phyloP scores from a whole-genome alignment of 2,888 invertebrate genomes.

The Pegoplata infirma region DNA sequence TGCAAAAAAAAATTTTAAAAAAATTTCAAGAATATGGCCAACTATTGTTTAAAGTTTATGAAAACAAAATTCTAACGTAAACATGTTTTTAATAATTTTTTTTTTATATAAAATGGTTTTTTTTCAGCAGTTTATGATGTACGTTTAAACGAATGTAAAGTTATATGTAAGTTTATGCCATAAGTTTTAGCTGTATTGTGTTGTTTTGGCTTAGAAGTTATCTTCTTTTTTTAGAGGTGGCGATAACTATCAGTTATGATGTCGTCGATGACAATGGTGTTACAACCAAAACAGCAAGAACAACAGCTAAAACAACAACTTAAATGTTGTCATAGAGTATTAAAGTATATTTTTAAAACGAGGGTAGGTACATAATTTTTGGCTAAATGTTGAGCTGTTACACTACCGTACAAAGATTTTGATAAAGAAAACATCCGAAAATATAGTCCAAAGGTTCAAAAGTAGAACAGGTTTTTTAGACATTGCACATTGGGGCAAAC shows the following conservation, averaged over 20 bases:
- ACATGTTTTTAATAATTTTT: slow-evolving; percentile 52
- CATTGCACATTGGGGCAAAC: too few species aligned
- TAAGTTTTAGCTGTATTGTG: background rate
- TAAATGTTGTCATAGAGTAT: slow-evolving; percentile 26
- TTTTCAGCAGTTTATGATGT: slow-evolving; percentile 43
- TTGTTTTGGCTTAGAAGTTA: slow-evolving; percentile 50
- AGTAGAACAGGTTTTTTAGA: too few species aligned
- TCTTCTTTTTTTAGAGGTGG: slow-evolving; percentile 51
- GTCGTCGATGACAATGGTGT: slow-evolving; percentile 61
- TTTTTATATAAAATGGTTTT: slow-evolving; percentile 17
- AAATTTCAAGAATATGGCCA: too few species aligned
- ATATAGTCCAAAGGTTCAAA: too few species aligned
- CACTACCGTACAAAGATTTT: too few species aligned
- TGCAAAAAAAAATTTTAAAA: slow-evolving; percentile 14
- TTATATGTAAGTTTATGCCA: background rate
- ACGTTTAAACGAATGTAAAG: slow-evolving; percentile 11
- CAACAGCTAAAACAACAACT: slow-evolving; percentile 25
- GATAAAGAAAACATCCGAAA: too few species aligned
- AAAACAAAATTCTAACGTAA: slow-evolving; percentile 9
- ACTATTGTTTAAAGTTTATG: slow-evolving; percentile 44
- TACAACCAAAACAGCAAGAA: slow-evolving; percentile 53
- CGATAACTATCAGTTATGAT: slow-evolving; percentile 63
- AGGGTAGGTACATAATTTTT: background rate
- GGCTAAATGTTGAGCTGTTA: too few species aligned
- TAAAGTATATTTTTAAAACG: slow-evolving; percentile 29